These are phyloP conservation scores for Sebastes alutus DNA, from an alignment of 2,797 vertebrate genomes.

Conservation along the genomic window DNA sequence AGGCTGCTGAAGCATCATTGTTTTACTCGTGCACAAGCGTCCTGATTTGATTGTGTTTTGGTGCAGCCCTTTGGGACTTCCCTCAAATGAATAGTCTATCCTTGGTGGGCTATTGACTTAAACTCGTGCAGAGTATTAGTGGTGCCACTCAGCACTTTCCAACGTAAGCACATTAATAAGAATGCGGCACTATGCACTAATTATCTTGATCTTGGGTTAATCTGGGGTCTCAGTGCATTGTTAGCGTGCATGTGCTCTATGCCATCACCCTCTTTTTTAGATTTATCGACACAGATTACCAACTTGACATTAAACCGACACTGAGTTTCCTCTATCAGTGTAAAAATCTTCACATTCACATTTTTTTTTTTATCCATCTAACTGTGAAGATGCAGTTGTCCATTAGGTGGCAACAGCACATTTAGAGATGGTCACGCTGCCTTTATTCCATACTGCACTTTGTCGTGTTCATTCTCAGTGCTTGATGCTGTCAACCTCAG, in stretches of 20 bases:
- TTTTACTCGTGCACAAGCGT: slow-evolving; percentile 36
- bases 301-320: background rate
- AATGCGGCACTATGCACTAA: slow-evolving; percentile 22
- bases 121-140: slow-evolving; percentile 35
- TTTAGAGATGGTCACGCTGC: slow-evolving; percentile 20
- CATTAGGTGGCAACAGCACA: slow-evolving; percentile 78
- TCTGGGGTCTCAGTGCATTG: background rate
- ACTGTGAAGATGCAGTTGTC: slow-evolving; percentile 47
- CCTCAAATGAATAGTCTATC: slow-evolving; percentile 57
- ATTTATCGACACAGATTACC: background rate
- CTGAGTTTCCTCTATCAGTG: background rate
- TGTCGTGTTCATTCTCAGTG: slow-evolving; percentile 18
- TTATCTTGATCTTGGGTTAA: slow-evolving; percentile 27
- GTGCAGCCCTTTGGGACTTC: slow-evolving; percentile 49
- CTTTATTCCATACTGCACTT: background rate
- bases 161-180: slow-evolving; percentile 18
- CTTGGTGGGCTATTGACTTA: slow-evolving; percentile 49
- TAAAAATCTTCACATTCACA: background rate
- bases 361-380: slow-evolving; percentile 5
- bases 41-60: slow-evolving; percentile 70
- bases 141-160: slow-evolving; percentile 41
- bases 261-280: background rate
- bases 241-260: background rate
- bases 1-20: slow-evolving; percentile 32
- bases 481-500: slow-evolving; percentile 20